Base-by-base conservation (phyloP, 1,140 invertebrate genomes). In the Heliconius melpomene region DNA sequence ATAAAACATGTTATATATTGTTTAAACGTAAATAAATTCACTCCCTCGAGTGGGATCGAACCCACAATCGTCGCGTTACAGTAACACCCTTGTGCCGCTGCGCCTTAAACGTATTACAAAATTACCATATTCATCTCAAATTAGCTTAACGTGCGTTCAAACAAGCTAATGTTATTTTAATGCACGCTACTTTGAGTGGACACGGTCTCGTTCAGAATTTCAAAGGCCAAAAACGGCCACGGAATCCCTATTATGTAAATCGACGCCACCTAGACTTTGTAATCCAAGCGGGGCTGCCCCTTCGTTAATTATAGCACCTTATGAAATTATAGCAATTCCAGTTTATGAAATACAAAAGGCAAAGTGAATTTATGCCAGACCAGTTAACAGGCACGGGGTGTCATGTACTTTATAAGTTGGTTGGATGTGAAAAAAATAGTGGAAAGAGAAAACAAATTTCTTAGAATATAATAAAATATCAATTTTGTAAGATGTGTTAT, bases 191-290 rank as follows among this genome's bases (percentile, higher is more conserved):
- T 89, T 88, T 93, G 89, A 92, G 86, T 88, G 84, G 89, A 90
- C 84, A 81, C 87, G 86, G 84, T 82, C 86, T 82, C 83, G 87
- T 83, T 83, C 87, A 81, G 81, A 87, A 86, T 90, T 93, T 93
- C 91, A 92, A 93, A 94, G 91, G 89, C 92, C 89, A 85, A 88
- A 86, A 86, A 88, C 81, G 83, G 89, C 90, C 89, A 92, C 89
- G 89, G 91, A 91, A 92, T 93, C 89, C 91, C 91, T 93, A 93
- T 94, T 94, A 94, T 94, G 91, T 91, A 94, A 93, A 94, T 94
- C 93, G 89, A 85, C 87, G 82, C 23, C n/a, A 38, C 71, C 29
- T 72, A 72, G 71, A 26, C 57, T 66, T 66, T 66, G 57, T 66
- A 66, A 66, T 26, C n/a, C 57, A 9, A 66, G 23, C 57, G 23